A percentile compares a stretch with the other conserved stretches of the same genome.
These are phyloP conservation scores for Meandrusa payeni DNA, from an alignment of 2,888 invertebrate genomes.

Conservation along the genomic window DNA sequence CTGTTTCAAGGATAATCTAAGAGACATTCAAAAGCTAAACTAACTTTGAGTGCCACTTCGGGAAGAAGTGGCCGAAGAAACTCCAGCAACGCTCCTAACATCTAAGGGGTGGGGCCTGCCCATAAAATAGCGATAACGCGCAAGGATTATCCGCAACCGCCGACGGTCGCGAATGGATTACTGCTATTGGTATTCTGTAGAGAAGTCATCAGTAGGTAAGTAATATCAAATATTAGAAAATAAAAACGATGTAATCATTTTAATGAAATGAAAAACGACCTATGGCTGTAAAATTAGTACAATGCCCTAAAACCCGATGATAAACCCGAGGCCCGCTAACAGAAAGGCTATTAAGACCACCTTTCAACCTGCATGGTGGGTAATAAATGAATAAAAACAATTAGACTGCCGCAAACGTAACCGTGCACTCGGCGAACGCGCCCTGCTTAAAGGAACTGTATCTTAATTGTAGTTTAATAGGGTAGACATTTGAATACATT, in stretches of 20 bases:
- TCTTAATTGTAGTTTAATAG: conserved; percentile 29
- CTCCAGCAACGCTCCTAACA: no score
- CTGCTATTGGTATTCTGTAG: no score
- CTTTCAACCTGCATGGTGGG: conserved; percentile 54
- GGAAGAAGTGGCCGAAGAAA: no score
- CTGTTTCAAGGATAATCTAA: no score
- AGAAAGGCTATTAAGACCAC: conserved; percentile 60
- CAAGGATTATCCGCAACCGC: no score
- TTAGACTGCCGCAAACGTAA: conserved; percentile 47
- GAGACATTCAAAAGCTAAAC: no score
- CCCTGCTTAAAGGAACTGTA: conserved; percentile 16
- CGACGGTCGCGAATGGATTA: no score
- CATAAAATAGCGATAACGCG: no score
- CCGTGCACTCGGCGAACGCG: conserved; percentile 23
- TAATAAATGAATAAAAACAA: conserved; percentile 76
- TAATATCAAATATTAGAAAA: no score
- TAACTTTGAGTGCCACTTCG: no score
- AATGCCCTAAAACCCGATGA: conserved; percentile 51
- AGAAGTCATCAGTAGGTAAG: no score
- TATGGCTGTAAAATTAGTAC: conserved; percentile 64
- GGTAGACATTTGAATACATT: conserved; percentile 32
- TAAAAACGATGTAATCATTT: conserved; percentile 11
- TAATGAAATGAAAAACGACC: conserved; percentile 58
- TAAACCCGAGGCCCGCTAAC: conserved; percentile 54
- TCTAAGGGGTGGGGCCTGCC: no score